phyloP scores from a whole-genome alignment of 2,113 vertebrate genomes.

The Oreochromis niloticus region DNA sequence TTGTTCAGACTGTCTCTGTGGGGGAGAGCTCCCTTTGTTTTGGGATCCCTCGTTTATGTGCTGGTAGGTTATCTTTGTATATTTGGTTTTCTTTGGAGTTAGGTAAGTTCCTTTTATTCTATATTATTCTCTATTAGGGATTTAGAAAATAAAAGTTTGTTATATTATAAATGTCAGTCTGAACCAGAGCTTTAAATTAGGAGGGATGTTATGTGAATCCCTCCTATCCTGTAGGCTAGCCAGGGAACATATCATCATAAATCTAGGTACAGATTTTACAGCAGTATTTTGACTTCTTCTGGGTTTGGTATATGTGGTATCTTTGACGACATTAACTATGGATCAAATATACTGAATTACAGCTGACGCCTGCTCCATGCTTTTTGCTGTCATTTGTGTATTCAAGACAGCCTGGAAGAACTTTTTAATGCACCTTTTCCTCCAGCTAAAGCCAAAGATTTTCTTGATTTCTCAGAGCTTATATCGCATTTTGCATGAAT shows the following conservation, averaged over 20 bases:
- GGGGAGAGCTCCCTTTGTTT: background rate
- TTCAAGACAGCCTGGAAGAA: background rate
- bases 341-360: background rate
- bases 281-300: background rate
- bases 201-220: background rate
- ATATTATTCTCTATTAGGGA: background rate
- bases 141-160: background rate
- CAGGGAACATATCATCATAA: background rate
- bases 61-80: background rate
- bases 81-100: background rate
- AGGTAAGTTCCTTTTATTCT: background rate
- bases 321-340: background rate
- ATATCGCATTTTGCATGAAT: background rate
- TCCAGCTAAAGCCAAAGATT: background rate
- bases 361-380: background rate
- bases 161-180: background rate
- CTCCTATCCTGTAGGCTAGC: rapidly evolving
- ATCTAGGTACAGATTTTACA: rapidly evolving
- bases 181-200: background rate
- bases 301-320: background rate
- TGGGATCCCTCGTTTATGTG: background rate
- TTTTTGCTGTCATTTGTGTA: background rate
- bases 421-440: background rate
- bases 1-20: background rate
- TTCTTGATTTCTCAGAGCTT: background rate